Evolutionary conservation across 2,888 invertebrate species (phyloP), one percentile per base, ranked within the genome.

Genomic region (Rhyacophila evoluta): DNA sequence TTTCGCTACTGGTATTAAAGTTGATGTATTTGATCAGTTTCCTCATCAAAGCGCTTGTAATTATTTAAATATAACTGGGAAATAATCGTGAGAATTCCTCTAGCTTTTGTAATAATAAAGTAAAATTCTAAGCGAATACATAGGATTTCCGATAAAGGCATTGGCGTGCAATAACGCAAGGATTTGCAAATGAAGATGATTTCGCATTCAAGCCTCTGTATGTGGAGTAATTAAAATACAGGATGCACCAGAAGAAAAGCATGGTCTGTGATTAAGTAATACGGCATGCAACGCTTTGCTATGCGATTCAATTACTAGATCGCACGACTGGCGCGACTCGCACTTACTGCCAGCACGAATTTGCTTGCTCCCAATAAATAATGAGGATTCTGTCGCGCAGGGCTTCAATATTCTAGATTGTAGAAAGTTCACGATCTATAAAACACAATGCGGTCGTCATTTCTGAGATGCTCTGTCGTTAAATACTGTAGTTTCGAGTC

Each of bases 221-320:
- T 5, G 55, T 19, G 8, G 15, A 25, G 55, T 55, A 55, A 55
- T 55, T 55, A 55, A 55, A 55, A 55, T 55, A 19, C 55, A 55
- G 55, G 55, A 55, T 55, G 55, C 55, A 55, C 6, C 55, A 55
- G 55, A 55, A 55, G 55, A 55, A 19, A 19, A 55, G 12, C 76
- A 79, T 72, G 69, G 70, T 76, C 76, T 73, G 36, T 73, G 76
- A 76, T 79, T 76, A 73, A 73, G 73, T 73, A 79, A 79, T 73
- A 33, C 73, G 55, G 38, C 79, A 79, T 76, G 79, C 73, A 37
- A 79, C 76, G 79, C 76, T 75, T 71, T 75, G 74, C 78, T 71
- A 75, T 79, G 79, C 73, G 76, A 76, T 76, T 79, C 79, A 79
- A 76, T 79, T 76, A 79, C 76, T 73, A 79, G 27, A 71, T 76